Evolutionary conservation across 1,140 invertebrate genomes (phyloP), one percentile per base, ranked within the genome.

Genomic region (Asbolus verrucosus): DNA sequence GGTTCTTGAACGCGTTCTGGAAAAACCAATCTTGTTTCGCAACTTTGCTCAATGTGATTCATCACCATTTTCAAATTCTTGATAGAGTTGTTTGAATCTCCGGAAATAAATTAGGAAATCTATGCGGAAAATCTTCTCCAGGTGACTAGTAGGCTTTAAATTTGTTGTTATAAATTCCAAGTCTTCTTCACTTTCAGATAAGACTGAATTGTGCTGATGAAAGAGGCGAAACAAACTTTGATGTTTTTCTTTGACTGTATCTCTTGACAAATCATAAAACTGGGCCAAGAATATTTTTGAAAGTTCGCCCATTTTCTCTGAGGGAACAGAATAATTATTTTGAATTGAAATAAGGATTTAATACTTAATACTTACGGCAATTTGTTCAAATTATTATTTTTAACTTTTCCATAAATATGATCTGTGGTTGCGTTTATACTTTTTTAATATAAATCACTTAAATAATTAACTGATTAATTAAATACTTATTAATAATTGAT

Each of bases 121-220:
- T 13, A 11, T 27, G n/a, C 61, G 61, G 13, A 63, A 63, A 27
- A 63, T 63, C n/a, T 33, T 13, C 19, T 63, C 61, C 18, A 39
- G 36, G 6, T 63, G 61, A 0, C 6, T 18, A 6, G 4, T 39
- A 1, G 33, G 24, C 21, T 19, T 4, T 18, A 62, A 36, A 38
- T 62, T 62, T 9, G 14, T 5, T 8, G 9, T 27, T 13, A 63
- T 63, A 5, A 5, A 13, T 4, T 39, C 36, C 6, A 54, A 14
- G 0, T 13, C 1, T 27, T 0, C 19, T 2, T 54, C 9, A 11
- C 27, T 27, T 54, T 54, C 13, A n/a, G 24, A 8, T 8, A 27
- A 8, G 4, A 54, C 19, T 8, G 21, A 27, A 18, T 8, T 8
- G 13, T 54, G 19, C 8, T 13, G 19, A 2, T 54, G 19, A 4